A percentile compares a stretch with the other conserved stretches of the same genome.
Conservation (phyloP, 2,888 invertebrate species). For the Melinopterus prodromus region DNA sequence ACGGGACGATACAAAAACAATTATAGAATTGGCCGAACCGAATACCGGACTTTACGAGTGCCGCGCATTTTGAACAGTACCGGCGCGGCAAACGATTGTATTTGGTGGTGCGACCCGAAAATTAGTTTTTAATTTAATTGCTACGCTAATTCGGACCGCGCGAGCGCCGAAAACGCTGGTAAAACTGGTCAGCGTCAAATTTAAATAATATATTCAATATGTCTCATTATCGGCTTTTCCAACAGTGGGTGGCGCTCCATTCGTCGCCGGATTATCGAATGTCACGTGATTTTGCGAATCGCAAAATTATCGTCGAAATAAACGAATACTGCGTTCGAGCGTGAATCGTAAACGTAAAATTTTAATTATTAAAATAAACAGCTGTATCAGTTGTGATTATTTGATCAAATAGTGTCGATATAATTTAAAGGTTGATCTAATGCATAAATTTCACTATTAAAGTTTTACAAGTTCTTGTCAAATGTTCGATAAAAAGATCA, state of each 20-base stretch:
- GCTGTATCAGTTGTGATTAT: not conserved
- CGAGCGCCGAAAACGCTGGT: not conserved
- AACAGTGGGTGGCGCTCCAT: not conserved
- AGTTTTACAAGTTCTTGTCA: too few species aligned
- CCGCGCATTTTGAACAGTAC: not conserved
- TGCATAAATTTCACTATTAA: too few species aligned
- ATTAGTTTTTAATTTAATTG: constrained; percentile 25
- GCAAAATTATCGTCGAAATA: not conserved
- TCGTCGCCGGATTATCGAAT: not conserved
- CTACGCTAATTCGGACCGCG: constrained; percentile 5
- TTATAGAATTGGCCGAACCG: not conserved
- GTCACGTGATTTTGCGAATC: constrained; percentile 4
- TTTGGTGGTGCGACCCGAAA: not conserved
- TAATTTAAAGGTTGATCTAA: too few species aligned
- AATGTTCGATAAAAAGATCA: too few species aligned
- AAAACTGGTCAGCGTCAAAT: constrained; percentile 16
- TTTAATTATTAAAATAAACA: not conserved
- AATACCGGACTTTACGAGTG: not conserved
- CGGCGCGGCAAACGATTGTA: not conserved
- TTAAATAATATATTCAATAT: constrained; percentile 25
- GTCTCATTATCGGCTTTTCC: constrained; percentile 15
- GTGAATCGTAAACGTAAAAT: not conserved
- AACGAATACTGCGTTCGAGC: not conserved
- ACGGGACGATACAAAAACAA: not conserved
- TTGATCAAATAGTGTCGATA: too few species aligned